These are phyloP conservation scores for Poecilia wingei DNA, from an alignment of 2,797 vertebrate genomes.

Conservation along the genomic window DNA sequence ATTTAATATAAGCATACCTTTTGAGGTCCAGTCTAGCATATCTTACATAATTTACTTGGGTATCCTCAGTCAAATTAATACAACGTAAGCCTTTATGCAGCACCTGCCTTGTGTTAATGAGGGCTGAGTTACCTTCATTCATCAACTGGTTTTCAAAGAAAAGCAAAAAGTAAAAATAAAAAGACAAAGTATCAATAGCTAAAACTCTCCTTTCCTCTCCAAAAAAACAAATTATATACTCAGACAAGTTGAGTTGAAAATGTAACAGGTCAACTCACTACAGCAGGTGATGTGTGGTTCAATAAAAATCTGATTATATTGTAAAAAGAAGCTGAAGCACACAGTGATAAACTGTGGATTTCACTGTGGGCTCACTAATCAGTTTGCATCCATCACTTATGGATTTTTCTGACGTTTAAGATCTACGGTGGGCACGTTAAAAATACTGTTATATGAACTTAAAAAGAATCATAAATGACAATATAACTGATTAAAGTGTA, in stretches of 20 bases:
- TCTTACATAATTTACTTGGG: background rate
- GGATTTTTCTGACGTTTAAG: conserved; percentile 5
- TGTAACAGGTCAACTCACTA: background rate
- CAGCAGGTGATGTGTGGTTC: background rate
- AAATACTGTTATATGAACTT: conserved; percentile 31
- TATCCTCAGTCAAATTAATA: background rate
- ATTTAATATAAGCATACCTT: background rate
- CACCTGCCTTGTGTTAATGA: background rate
- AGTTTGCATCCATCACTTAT: background rate
- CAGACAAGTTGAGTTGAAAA: background rate
- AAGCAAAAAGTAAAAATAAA: background rate
- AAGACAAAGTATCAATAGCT: background rate
- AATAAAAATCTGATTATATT: background rate
- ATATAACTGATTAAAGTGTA: conserved; percentile 58
- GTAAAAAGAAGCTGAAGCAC: background rate
- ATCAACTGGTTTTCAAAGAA: background rate
- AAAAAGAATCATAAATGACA: conserved; percentile 19
- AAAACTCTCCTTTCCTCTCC: background rate
- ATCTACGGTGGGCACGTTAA: conserved; percentile 23
- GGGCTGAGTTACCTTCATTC: background rate
- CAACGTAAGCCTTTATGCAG: background rate
- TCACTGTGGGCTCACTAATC: too few species aligned
- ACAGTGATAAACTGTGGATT: background rate
- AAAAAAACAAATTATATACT: background rate
- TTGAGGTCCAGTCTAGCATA: background rate